phyloP scores from a whole-genome alignment of 2,888 invertebrate genomes.

The Drosophila yooni region DNA sequence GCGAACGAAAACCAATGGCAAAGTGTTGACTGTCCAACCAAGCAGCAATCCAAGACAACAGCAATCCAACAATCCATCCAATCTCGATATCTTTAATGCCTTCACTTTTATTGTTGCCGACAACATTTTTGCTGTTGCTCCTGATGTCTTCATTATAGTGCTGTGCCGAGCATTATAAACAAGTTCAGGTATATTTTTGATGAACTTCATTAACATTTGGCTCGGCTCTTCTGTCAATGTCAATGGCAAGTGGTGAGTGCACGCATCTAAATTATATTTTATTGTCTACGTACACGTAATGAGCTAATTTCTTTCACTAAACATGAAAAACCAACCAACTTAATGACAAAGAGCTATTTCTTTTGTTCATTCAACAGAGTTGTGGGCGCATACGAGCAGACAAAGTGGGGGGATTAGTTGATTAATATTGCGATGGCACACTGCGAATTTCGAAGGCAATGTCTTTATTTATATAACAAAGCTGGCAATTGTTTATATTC shows the following conservation, averaged over 20 bases:
- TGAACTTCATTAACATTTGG: conserved; percentile 76
- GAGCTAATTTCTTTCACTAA: conserved; percentile 61
- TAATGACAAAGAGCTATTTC: conserved; percentile 34
- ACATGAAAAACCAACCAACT: conserved; percentile 20
- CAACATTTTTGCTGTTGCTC: conserved; percentile 40
- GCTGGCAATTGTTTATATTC: conserved; percentile 4
- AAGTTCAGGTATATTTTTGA: conserved; percentile 46
- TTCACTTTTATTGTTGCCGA: conserved; percentile 67
- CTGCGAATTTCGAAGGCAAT: conserved; percentile 25
- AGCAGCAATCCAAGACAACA: not conserved
- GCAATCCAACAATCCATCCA: conserved; percentile 22
- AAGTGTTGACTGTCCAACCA: conserved; percentile 31
- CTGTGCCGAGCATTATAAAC: conserved; percentile 5
- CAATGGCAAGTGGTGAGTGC: conserved; percentile 57
- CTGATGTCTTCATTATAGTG: conserved; percentile 64
- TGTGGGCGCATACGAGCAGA: not conserved
- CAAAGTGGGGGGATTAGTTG: conserved; percentile 20
- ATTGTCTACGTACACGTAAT: conserved; percentile 34
- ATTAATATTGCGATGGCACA: conserved; percentile 53
- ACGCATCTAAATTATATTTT: conserved; percentile 42
- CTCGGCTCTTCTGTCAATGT: conserved; percentile 75
- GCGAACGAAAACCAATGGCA: conserved; percentile 37
- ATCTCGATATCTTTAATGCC: conserved; percentile 50
- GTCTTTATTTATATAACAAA: conserved; percentile 13
- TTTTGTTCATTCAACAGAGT: conserved; percentile 35